Conservation (phyloP, 1,140 invertebrate species). For the Halesus radiatus region DNA sequence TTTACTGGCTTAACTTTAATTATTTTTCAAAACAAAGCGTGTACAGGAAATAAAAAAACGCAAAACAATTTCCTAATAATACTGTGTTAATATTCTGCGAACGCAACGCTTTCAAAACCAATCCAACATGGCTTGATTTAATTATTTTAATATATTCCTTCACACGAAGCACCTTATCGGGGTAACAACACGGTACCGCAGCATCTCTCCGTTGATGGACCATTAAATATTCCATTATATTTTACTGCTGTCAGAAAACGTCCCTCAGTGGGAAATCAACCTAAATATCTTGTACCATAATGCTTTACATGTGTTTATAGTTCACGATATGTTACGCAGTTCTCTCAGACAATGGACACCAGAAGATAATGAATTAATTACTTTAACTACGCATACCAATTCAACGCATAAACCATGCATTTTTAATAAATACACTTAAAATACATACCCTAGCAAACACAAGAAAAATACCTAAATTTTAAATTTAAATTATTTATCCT, state of each 20-base stretch:
- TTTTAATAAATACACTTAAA: no score
- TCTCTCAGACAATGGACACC: background rate
- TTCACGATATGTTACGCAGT: background rate
- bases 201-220: constrained; percentile 26
- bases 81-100: background rate
- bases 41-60: no score
- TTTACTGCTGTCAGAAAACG: constrained; percentile 10
- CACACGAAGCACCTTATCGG: constrained; percentile 27
- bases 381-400: no score
- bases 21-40: no score
- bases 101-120: background rate
- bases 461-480: no score
- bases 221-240: constrained; percentile 37
- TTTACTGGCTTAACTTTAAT: no score
- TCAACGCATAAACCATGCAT: no score
- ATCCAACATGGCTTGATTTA: constrained; percentile 24
- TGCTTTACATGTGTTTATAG: constrained; percentile 17
- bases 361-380: no score
- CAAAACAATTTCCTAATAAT: no score
- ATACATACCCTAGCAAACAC: no score
- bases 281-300: background rate
- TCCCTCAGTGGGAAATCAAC: background rate
- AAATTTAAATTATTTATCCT: no score
- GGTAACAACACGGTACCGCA: constrained; percentile 19
- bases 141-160: constrained; percentile 29